These are phyloP conservation scores for Tetrapedia diversipes DNA, from an alignment of 2,888 invertebrate genomes.

Conservation along the genomic window DNA sequence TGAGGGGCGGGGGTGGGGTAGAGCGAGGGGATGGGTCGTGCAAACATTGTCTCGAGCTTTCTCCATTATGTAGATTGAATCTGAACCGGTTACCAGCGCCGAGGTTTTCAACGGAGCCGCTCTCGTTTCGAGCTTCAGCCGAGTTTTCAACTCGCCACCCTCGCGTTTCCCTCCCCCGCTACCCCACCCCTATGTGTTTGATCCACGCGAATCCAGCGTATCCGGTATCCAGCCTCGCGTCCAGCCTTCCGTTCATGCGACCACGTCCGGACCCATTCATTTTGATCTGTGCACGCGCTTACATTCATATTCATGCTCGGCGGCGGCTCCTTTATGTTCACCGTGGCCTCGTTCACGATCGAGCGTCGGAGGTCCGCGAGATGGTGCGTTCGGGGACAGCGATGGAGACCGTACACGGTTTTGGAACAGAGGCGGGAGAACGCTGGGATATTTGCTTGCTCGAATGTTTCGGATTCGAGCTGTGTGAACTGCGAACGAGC, in stretches of 20 bases:
- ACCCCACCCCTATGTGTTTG: background rate
- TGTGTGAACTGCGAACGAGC: too few relatives aligned
- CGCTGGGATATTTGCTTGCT: conserved; percentile 32
- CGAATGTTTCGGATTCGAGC: too few relatives aligned
- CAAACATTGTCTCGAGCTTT: conserved; percentile 81
- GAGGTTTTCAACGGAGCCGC: conserved; percentile 65
- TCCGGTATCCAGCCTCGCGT: conserved; percentile 37
- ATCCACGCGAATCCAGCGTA: conserved; percentile 26
- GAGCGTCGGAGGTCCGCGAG: conserved; percentile 20
- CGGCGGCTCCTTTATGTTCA: conserved; percentile 34
- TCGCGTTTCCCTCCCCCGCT: background rate
- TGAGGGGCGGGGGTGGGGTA: too few relatives aligned
- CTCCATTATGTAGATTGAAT: conserved; percentile 82
- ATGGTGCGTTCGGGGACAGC: conserved; percentile 31
- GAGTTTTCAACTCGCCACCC: conserved; percentile 61
- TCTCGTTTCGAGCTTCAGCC: conserved; percentile 61
- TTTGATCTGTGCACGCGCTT: conserved; percentile 48
- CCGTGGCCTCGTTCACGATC: conserved; percentile 36
- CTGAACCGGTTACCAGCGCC: conserved; percentile 74
- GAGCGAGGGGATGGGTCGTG: conserved; percentile 68
- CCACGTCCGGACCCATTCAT: conserved; percentile 53
- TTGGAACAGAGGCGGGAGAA: conserved; percentile 22
- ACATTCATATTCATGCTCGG: conserved; percentile 56
- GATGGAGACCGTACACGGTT: conserved; percentile 30
- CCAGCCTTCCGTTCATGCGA: conserved; percentile 42